Evolutionary conservation across 2,113 vertebrate species (phyloP), one percentile per base, ranked within the genome.

Genomic region (Thamnophis sirtalis): DNA sequence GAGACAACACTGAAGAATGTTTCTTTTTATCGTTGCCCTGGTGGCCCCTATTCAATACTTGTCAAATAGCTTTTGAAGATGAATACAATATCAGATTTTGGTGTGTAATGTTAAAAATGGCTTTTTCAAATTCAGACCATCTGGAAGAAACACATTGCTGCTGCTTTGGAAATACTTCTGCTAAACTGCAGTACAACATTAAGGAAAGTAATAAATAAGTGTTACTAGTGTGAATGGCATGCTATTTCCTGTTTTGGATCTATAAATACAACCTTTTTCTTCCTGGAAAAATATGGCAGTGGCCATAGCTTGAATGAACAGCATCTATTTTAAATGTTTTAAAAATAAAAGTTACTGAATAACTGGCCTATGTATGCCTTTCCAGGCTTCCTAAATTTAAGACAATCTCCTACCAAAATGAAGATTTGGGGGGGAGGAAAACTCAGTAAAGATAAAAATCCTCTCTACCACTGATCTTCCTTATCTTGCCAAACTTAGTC

Each of bases 331-430:
- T 86, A 89, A 58, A 28, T 54, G 48, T n/a, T 11, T 43, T 89
- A 55, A 93, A 86, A 24, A 90, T 90, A 21, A 86, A 93, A 33
- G 1, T 10, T 91, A 0, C 53, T 87, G 48, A 84, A 93, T 91
- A 90, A 63, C 8, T 51, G 73, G 51, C 0, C 2, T 60, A 33
- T 33, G 21, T 21, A 21, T 43, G 17, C 7, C 73, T 19, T 43
- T 21, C 33, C 33, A 22, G 33, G 7, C 9, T 60, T 80, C 73
- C 17, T 80, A 80, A 80, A 38, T 80, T 80, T 80, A 80, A 80
- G 33, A 80, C 17, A 80, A 38, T 43, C 73, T 17, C 73, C 17
- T 17, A 43, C 33, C 33, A 43, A 80, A 21, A 43, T 43, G 43
- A 43, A 68, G 17, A 43, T 38, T 80, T 63, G 10, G 7, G 22